Evolutionary conservation across 2,113 vertebrate species (phyloP), one percentile per base, ranked within the genome.

Genomic region (Ciconia stormi): DNA sequence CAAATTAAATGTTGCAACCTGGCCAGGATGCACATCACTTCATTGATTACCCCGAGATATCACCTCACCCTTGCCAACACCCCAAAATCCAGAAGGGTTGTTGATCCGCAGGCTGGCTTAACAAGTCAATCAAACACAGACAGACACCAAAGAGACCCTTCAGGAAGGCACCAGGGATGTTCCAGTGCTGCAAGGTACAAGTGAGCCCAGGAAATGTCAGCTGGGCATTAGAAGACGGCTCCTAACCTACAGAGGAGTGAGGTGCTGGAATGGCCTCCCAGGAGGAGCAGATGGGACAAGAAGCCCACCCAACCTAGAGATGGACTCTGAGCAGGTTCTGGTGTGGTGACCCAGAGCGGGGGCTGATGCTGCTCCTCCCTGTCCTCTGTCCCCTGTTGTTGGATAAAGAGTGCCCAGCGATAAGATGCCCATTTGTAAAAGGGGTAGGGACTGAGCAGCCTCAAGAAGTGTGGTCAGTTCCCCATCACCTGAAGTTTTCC

Each of bases 371-470:
- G 81, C 84, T 90, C 70, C 95, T 96, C 82, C 95, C 78, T 89
- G 66, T 46, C 56, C 93, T 87, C 86, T 65, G 72, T 50, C 38
- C 77, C 42, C 20, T 89, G 47, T 25, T 96, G 32, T 80, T 79
- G 77, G 69, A 72, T 25, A 95, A 96, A 82, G 83, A 97, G 38
- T 40, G 59, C 17, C 67, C 83, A 14, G 44, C 0, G 83, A 95
- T 95, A 95, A 97, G 69, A 56, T 72, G 40, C 52, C 86, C 89
- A 89, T 97, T 95, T 97, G 86, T 78, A 56, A 92, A 92, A 79
- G 16, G 80, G 89, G 87, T 93, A 86, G 92, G 65, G 89, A 92
- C 66, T 32, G 59, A 42, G 49, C n/a, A 62, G 49, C 65, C 49
- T 62, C 13, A 6, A 15, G 47, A 26, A 86, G 11, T 4, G 1